Percentiles rank a stretch among this genome's conserved stretches.
Conservation (phyloP, 2,888 invertebrate genomes). For the Calameuta idolon region DNA sequence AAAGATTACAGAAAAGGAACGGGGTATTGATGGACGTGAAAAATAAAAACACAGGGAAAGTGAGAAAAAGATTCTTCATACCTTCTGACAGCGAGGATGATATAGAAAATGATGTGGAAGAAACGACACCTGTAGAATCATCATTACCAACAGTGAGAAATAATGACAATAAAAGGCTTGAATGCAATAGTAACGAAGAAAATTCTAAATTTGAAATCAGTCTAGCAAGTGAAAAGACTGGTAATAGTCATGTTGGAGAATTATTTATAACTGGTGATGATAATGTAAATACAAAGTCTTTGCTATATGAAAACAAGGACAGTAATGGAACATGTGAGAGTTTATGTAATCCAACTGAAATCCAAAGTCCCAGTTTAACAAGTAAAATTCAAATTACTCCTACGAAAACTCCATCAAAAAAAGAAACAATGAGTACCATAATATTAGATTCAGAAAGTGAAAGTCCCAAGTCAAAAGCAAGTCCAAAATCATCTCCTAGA, state of each 20-base stretch:
- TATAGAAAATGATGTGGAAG: background rate
- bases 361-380: background rate
- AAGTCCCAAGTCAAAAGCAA: conserved; percentile 30
- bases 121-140: background rate
- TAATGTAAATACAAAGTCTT: background rate
- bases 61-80: background rate
- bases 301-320: background rate
- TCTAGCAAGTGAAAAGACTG: background rate
- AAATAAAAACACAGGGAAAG: background rate
- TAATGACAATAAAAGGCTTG: background rate
- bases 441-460: conserved; percentile 42
- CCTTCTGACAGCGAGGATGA: background rate
- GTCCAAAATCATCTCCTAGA: conserved; percentile 23
- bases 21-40: background rate
- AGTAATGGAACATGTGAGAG: background rate
- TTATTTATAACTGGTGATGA: background rate
- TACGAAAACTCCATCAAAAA: background rate
- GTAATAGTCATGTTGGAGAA: background rate
- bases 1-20: background rate
- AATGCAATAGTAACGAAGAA: background rate
- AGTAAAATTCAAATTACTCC: background rate
- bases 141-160: background rate
- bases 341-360: background rate
- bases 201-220: background rate
- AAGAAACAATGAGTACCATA: conserved; percentile 9